A percentile compares a stretch with the other conserved stretches of the same genome.
phyloP scores from a whole-genome alignment of 1,140 invertebrate genomes.

The Callitettix versicolor region DNA sequence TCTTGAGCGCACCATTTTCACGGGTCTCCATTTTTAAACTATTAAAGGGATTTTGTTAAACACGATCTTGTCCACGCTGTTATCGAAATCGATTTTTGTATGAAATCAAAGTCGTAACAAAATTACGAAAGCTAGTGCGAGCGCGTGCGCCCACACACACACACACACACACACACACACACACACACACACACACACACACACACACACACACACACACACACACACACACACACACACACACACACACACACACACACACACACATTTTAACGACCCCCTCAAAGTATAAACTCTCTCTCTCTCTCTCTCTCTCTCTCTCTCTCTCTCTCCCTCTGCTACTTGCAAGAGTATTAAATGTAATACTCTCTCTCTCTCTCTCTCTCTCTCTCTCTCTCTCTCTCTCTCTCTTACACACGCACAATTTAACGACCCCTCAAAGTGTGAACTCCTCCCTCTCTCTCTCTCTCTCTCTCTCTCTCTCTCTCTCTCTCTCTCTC shows the following conservation, averaged over 20 bases:
- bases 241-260: neutral
- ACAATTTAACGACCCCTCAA: neutral
- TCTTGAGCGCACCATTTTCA: no score
- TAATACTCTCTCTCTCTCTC: conserved; percentile 11
- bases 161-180: no score
- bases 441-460: conserved; percentile 1
- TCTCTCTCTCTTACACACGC: no score
- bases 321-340: conserved; percentile 11
- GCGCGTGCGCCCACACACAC: no score
- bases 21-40: no score
- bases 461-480: conserved; percentile 12
- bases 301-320: conserved; percentile 12
- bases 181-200: no score
- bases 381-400: conserved; percentile 12
- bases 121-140: no score
- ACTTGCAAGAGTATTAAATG: no score
- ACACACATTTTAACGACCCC: neutral
- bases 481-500: conserved; percentile 12
- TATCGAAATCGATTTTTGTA: no score
- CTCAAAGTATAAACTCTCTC: neutral
- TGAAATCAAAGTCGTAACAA: no score
- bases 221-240: neutral
- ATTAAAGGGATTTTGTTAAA: no score
- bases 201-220: neutral
- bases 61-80: no score